phyloP scores from a whole-genome alignment of 1,140 invertebrate genomes.

The Drosophila baimaii region DNA sequence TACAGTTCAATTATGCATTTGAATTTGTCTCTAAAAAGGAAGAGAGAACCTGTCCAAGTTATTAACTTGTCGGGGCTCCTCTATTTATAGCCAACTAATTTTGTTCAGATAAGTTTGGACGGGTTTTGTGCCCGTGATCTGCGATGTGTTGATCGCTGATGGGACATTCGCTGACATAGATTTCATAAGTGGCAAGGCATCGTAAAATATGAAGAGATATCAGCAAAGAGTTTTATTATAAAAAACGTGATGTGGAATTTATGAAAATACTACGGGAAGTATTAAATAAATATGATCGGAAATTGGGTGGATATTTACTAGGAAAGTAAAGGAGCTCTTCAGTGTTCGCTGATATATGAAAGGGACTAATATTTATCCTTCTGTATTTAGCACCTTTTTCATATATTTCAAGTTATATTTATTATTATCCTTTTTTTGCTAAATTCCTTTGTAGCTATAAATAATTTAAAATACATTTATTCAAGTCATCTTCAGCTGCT shows the following conservation, averaged over 20 bases:
- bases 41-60: constrained; percentile 28
- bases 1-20: constrained; percentile 69
- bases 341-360: too few species aligned
- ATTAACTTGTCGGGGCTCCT: constrained; percentile 21
- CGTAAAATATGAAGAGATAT: constrained; percentile 19
- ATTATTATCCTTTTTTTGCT: too few species aligned
- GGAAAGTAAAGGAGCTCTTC: too few species aligned
- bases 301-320: background rate
- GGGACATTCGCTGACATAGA: constrained; percentile 17
- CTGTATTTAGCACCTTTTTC: background rate
- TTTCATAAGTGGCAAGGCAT: constrained; percentile 11
- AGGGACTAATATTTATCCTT: too few species aligned
- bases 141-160: constrained; percentile 13
- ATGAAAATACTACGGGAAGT: background rate
- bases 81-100: constrained; percentile 25
- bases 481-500: constrained; percentile 5
- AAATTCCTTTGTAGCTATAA: too few species aligned
- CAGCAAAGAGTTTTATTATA: background rate
- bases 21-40: constrained; percentile 54
- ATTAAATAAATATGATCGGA: background rate
- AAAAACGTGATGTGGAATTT: background rate
- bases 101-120: constrained; percentile 11
- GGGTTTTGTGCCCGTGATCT: constrained; percentile 11
- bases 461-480: constrained; percentile 1
- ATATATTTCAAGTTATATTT: background rate